Percentiles rank a stretch among this genome's conserved stretches.
Conservation (phyloP, 2,113 vertebrate genomes). For the Rhadina sibilatrix region DNA sequence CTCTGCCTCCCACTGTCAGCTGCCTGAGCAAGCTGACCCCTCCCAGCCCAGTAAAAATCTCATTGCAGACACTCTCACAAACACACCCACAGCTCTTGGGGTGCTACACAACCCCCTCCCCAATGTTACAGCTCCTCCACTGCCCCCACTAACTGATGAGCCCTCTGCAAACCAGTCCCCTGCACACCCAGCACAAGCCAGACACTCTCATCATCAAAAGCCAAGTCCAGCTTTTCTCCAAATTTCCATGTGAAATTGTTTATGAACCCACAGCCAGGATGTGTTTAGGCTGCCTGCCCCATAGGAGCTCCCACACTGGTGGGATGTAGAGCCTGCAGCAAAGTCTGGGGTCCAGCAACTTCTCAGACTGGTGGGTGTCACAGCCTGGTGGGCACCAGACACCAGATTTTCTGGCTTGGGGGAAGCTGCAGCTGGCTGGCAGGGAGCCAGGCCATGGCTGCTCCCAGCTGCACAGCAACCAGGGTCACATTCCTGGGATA, state of each 20-base stretch:
- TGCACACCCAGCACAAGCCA: background rate
- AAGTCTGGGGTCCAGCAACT: background rate
- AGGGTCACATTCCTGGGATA: conserved; percentile 57
- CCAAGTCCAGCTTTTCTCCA: background rate
- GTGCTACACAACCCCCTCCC: background rate
- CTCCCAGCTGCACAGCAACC: conserved; percentile 8
- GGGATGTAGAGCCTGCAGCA: fast-evolving
- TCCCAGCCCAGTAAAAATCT: background rate
- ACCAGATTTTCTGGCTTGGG: fast-evolving
- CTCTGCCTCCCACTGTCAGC: background rate
- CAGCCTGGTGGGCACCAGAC: background rate
- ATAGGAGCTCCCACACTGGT: fast-evolving
- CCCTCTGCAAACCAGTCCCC: background rate
- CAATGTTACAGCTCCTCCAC: background rate
- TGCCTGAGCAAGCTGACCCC: background rate
- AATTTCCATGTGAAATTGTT: background rate
- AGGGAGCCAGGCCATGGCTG: background rate
- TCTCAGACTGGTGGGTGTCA: background rate
- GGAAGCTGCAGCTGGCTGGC: conserved; percentile 44
- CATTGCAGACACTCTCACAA: background rate
- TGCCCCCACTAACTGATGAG: background rate
- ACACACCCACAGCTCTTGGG: background rate
- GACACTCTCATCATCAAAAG: background rate
- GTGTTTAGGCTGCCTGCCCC: background rate
- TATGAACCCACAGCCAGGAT: background rate